phyloP scores from a whole-genome alignment of 1,140 invertebrate species.

The Saccostrea glomerata region DNA sequence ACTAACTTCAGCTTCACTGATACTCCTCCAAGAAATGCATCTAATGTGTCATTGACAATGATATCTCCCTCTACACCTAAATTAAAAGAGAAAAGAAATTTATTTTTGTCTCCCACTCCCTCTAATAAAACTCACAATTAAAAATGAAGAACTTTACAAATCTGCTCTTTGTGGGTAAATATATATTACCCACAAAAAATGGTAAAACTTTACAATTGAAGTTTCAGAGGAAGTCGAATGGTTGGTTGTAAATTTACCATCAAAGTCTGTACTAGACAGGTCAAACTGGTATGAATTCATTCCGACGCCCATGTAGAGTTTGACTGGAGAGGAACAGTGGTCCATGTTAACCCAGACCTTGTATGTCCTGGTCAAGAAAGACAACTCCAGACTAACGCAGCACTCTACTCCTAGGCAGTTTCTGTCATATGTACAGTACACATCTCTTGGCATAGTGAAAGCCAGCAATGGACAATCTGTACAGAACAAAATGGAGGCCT shows the following conservation, averaged over 20 bases:
- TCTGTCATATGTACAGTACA: conserved; percentile 67
- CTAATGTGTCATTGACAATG: conserved; percentile 11
- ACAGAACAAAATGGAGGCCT: conserved; percentile 28
- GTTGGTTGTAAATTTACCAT: conserved; percentile 5
- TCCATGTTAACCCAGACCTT: conserved; percentile 61
- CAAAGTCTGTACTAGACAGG: neutral
- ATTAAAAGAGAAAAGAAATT: neutral
- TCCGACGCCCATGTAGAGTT: neutral
- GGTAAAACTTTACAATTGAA: neutral
- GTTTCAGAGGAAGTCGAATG: neutral
- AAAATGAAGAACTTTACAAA: neutral
- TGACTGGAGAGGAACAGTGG: conserved; percentile 40
- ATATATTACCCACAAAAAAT: too few species aligned
- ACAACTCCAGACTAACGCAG: conserved; percentile 61
- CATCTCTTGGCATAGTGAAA: conserved; percentile 62
- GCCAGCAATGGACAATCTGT: conserved; percentile 64
- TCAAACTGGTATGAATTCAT: conserved; percentile 29
- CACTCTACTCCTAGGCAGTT: conserved; percentile 67
- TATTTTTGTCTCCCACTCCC: neutral
- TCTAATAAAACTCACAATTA: conserved; percentile 12
- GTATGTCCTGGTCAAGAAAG: conserved; percentile 61
- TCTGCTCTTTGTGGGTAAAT: too few species aligned
- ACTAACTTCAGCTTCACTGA: conserved; percentile 10
- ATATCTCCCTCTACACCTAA: neutral
- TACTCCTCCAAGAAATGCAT: conserved; percentile 1